Base-by-base conservation (phyloP, 2,888 invertebrate species). In the Byasa hedistus region DNA sequence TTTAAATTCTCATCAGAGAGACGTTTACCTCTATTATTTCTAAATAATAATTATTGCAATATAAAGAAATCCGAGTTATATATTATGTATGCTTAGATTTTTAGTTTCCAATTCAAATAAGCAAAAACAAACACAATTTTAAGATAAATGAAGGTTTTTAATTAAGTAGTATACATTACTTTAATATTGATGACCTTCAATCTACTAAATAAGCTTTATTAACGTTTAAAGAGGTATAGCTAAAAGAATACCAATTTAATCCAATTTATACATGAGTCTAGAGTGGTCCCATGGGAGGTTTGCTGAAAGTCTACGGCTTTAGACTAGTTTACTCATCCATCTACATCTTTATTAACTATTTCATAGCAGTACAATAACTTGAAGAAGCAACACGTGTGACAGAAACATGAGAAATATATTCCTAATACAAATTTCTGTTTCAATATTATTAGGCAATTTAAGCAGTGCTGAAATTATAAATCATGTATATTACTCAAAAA, bases 231-330 rank as follows among this genome's bases (percentile, higher is more conserved):
- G 78, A 78, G 83, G 81, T 84, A 82, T 82, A 76, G 75, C 80
- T 83, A 78, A 86, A 86, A 84, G 83, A 81, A 73, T 77, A 72
- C 82, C 82, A 86, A 80, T 87, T 87, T 85, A 90, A 91, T 91
- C 86, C 80, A 88, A 87, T 89, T 88, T 86, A 86, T 81, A 75
- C 78, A 85, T 80, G 77, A 79, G 76, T 77, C 79, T 73, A 75
- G 83, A 85, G 70, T 73, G 79, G 79, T 82, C 90, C 84, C 87
- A 66, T 69, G 82, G 80, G 89, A 73, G 73, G 69, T 70, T 69
- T 73, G 75, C 75, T 74, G 73, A 78, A 78, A 77, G 75, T 75
- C 72, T 76, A 76, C 75, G 75, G 79, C 73, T 79, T 73, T 71
- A 76, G 73, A 75, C 75, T 75, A 73, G 74, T 76, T 74, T 64